Percentiles rank a stretch among this genome's conserved stretches.
These are phyloP conservation scores for Leptoteleia sp. DNA, from an alignment of 1,140 invertebrate species.

Conservation along the genomic window DNA sequence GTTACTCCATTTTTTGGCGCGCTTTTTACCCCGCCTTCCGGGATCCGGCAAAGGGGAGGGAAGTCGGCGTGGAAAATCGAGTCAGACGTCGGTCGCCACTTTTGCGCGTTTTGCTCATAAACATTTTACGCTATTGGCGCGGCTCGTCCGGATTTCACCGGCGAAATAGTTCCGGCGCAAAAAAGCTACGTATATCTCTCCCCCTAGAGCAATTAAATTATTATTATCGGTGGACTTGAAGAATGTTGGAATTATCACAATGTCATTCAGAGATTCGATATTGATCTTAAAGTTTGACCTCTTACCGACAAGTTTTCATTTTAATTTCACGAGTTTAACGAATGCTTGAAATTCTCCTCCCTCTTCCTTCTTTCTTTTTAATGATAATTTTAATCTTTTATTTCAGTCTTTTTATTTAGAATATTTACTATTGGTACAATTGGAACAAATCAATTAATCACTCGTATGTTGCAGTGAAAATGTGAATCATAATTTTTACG, in stretches of 20 bases:
- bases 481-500: too few relatives aligned
- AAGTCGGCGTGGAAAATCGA: constrained; percentile 25
- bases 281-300: neutral
- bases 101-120: constrained; percentile 47
- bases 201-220: constrained; percentile 29
- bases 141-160: neutral
- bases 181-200: too few relatives aligned
- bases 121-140: constrained; percentile 31
- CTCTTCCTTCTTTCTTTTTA: too few relatives aligned
- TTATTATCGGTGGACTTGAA: too few relatives aligned
- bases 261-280: constrained; percentile 1
- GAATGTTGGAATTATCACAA: constrained; percentile 21
- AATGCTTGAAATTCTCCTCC: neutral
- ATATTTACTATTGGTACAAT: too few relatives aligned
- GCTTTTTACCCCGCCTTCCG: constrained; percentile 31
- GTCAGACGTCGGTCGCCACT: constrained; percentile 4
- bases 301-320: too few relatives aligned
- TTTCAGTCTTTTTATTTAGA: too few relatives aligned
- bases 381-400: too few relatives aligned
- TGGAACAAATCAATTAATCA: too few relatives aligned
- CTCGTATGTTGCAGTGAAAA: too few relatives aligned
- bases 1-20: constrained; percentile 47
- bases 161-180: constrained; percentile 22
- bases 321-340: neutral
- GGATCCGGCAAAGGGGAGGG: constrained; percentile 16